Evolutionary conservation across 2,888 invertebrate species (phyloP), one percentile per base, ranked within the genome.

Genomic region (Apamea anceps): DNA sequence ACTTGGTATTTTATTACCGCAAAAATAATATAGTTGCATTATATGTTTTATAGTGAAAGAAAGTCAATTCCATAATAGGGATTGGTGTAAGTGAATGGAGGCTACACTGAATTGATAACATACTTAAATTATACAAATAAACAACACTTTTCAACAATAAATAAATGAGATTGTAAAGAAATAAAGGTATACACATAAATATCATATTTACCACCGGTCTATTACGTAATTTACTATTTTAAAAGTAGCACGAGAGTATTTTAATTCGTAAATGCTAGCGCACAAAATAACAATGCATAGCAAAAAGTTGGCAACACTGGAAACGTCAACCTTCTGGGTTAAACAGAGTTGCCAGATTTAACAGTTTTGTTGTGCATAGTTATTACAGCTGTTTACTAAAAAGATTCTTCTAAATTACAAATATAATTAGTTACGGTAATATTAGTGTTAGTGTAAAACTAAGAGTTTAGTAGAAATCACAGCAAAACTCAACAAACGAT

Each of bases 401-500:
- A 77, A 70, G 21, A 77, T 63, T 77, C 7, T 28, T 63, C 72
- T 81, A 73, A 85, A 80, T 78, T 85, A 78, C 63, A 80, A 81
- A 75, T 87, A 85, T 37, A 63, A 82, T 78, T 87, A 89, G 77
- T 84, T 86, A 89, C 74, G 75, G 80, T 88, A 82, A 82, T 85
- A 79, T 87, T 84, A 85, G 82, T 70, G 74, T 77, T 65, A 85
- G 77, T 72, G 65, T 79, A 85, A 85, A 88, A 70, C 82, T 86
- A 87, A 80, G 90, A 91, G 80, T 90, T 93, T 94, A 94, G 92
- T 93, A 94, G 94, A 94, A 95, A 96, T 96, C 96, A 96, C 96
- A 96, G 95, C 92, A 94, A 94, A 94, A 92, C 91, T 93, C 93
- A 93, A 92, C 91, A 89, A 87, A 91, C 89, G 88, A 87, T 76